A percentile compares a stretch with the other conserved stretches of the same genome.
phyloP scores from a whole-genome alignment of 2,888 invertebrate genomes.

The Dryadula phaetusa region DNA sequence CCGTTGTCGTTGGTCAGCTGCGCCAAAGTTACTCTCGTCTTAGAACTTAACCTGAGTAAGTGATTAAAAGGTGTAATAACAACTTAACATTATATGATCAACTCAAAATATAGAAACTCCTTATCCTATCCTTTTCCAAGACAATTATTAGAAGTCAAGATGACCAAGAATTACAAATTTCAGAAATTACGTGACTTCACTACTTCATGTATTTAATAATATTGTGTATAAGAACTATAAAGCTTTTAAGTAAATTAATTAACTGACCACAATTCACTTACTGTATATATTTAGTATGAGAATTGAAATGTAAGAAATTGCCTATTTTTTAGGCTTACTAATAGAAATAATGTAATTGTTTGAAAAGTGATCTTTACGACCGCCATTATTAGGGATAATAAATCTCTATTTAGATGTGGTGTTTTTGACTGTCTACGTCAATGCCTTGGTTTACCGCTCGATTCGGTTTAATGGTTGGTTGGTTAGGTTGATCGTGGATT shows the following conservation, averaged over 20 bases:
- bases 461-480: conserved; percentile 21
- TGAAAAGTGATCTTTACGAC: no score
- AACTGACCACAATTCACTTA: no score
- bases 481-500: conserved; percentile 20
- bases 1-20: conserved; percentile 76
- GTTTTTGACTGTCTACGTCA: conserved; percentile 20
- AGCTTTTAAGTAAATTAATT: no score
- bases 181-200: neutral
- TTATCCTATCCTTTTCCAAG: neutral
- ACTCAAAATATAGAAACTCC: no score
- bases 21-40: conserved; percentile 73
- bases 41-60: conserved; percentile 52
- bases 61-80: neutral
- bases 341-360: no score
- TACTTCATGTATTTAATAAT: no score
- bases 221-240: no score
- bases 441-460: conserved; percentile 20
- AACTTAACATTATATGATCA: neutral
- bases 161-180: neutral
- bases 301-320: no score
- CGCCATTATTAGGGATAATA: neutral
- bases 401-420: neutral
- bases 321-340: no score
- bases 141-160: neutral
- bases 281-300: no score